Base-by-base conservation (phyloP, 2,888 invertebrate species). In the Celastrina argiolus region DNA sequence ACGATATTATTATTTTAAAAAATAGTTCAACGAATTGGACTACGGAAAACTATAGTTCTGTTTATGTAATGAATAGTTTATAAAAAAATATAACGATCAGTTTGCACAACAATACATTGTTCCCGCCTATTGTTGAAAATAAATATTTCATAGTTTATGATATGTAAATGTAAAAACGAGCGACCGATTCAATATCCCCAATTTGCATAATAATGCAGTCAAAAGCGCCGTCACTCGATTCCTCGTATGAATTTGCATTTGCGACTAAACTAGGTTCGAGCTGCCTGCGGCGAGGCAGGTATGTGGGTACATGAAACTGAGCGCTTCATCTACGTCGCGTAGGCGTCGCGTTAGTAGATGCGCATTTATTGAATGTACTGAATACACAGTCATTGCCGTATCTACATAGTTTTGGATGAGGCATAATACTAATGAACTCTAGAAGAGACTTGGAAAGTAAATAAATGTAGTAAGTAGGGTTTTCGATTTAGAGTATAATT, bases 241-340 rank as follows among this genome's bases (percentile, higher is more conserved):
- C 75, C 81, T 78, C 76, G 78, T 81, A 81, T 81, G 79, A 81
- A 87, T 87, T 86, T 83, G 81, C 84, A 87, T 86, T 81, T 76
- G 79, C 78, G 77, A 78, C 79, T 80, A 81, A 78, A 78, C 75
- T 74, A 75, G 74, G 80, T 80, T 81, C 79, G 78, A 80, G 76
- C 80, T 81, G 86, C 85, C 83, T 73, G 75, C 74, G 78, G 86
- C 82, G 79, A 74, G 85, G 82, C 82, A 82, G 78, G 72, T 80
- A 79, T 77, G 81, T 83, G 73, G 70, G 69, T 66, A 26, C n/a
- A n/a, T n/a, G n/a, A n/a, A n/a, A n/a, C 51, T 61, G 56, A 65
- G 31, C 31, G 56, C 18, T 58, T 31, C 65, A 36, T 41, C 65
- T 59, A 28, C 41, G 39, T 31, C 36, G 16, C 65, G 56, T 39